phyloP scores from a whole-genome alignment of 2,113 vertebrate genomes.

The Rhinichthys klamathensis region DNA sequence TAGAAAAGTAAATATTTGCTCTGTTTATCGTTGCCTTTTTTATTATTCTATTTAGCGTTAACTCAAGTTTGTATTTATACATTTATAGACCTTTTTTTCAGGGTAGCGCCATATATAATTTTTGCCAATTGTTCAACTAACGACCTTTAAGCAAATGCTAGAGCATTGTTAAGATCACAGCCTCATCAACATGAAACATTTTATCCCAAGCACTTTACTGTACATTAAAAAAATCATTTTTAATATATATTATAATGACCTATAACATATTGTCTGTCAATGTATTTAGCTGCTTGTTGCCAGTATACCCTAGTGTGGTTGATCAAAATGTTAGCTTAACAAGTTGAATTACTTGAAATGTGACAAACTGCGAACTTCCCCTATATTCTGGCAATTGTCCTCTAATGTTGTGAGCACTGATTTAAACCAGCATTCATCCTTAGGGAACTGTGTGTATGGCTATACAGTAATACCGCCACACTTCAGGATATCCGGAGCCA shows the following conservation, averaged over 20 bases:
- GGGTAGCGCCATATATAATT: too few species aligned
- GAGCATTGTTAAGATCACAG: too few species aligned
- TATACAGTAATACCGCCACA: conserved; percentile 8
- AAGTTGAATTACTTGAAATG: background rate
- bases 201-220: too few species aligned
- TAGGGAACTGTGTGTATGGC: conserved; percentile 16
- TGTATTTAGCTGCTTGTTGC: background rate
- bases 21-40: too few species aligned
- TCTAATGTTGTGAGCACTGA: background rate
- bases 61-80: too few species aligned
- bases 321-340: background rate
- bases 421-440: conserved; percentile 18
- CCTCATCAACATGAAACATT: too few species aligned
- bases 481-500: conserved; percentile 15
- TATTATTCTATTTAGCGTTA: too few species aligned
- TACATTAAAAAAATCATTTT: background rate
- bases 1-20: too few species aligned
- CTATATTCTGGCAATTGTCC: background rate
- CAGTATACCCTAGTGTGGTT: background rate
- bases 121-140: too few species aligned
- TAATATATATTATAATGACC: background rate
- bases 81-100: too few species aligned
- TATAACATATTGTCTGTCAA: background rate
- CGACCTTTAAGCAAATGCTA: too few species aligned
- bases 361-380: background rate